Evolutionary conservation across 2,888 invertebrate species (phyloP).

Genomic region (Eupithecia insigniata): DNA sequence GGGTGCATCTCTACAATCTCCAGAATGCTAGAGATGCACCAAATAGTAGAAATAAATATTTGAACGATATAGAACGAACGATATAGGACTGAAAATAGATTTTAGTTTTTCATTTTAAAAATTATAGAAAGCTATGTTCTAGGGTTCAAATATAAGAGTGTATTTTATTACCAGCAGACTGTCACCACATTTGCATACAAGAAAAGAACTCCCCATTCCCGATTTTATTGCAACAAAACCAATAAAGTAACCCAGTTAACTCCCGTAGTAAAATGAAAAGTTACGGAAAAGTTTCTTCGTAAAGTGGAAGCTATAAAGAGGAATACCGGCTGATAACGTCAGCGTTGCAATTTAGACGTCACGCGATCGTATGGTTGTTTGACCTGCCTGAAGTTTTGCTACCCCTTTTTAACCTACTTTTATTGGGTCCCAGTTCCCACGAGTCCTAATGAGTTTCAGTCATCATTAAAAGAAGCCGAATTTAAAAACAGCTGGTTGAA

Average conservation of each 20-base stretch:
- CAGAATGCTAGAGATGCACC: neutral
- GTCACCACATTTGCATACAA: conserved; percentile 3
- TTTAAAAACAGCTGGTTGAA: neutral
- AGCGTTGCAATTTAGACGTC: conserved; percentile 27
- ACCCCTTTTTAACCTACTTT: conserved; percentile 2
- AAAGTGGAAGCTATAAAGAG: conserved; percentile 27
- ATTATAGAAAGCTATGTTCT: neutral
- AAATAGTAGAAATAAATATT: neutral
- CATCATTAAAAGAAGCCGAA: neutral
- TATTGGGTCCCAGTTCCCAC: neutral
- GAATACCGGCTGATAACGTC: conserved; percentile 23
- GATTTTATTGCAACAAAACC: conserved; percentile 18
- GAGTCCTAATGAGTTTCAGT: neutral
- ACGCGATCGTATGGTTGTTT: conserved; percentile 25
- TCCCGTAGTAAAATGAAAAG: conserved; percentile 26
- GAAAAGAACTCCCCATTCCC: neutral
- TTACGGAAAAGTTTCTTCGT: conserved; percentile 19
- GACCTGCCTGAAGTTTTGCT: neutral
- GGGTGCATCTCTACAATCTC: too few species aligned
- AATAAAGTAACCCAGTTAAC: conserved; percentile 22
- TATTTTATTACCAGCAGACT: conserved; percentile 5
- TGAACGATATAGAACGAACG: too few species aligned
- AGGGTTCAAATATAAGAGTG: neutral
- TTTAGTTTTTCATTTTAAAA: too few species aligned
- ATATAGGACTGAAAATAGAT: too few species aligned